Evolutionary conservation across 2,888 invertebrate species (phyloP).

Genomic region (Allygus modestus): DNA sequence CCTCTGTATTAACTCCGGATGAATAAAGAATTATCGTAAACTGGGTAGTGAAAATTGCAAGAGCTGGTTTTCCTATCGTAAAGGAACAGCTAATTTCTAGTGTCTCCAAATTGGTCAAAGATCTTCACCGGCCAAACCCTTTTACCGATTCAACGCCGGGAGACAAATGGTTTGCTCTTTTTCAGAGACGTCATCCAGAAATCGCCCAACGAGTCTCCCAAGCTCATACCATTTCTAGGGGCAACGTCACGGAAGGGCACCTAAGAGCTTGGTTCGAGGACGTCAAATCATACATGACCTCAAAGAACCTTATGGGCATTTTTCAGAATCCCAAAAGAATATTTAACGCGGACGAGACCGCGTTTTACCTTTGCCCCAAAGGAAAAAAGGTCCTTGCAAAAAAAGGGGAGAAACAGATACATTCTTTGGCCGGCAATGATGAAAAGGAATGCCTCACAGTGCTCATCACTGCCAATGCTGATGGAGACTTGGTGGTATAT

Average conservation of each 20-base stretch:
- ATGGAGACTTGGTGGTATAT: constrained; percentile 61
- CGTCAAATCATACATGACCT: constrained; percentile 64
- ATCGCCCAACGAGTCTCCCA: constrained; percentile 64
- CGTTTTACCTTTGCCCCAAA: constrained; percentile 66
- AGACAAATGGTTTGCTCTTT: constrained; percentile 65
- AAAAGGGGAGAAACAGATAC: constrained; percentile 70
- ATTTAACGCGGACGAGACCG: constrained; percentile 64
- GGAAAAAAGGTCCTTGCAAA: constrained; percentile 64
- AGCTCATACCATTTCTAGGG: constrained; percentile 65
- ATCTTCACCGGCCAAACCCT: no score
- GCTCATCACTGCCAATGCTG: constrained; percentile 67
- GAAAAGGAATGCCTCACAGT: constrained; percentile 71
- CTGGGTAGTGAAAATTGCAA: no score
- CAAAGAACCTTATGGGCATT: constrained; percentile 61
- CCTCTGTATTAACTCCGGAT: no score
- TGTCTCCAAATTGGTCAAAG: no score
- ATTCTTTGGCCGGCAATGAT: constrained; percentile 70
- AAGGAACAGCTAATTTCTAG: no score
- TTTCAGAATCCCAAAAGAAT: constrained; percentile 66
- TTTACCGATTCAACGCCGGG: constrained; percentile 67
- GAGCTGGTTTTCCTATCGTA: no score
- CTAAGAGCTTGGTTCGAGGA: constrained; percentile 64
- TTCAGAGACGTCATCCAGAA: constrained; percentile 65
- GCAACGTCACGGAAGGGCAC: constrained; percentile 63
- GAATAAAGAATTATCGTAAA: no score